Evolutionary conservation across 2,888 invertebrate genomes (phyloP), one percentile per base, ranked within the genome.

Genomic region (Artemia sinica): DNA sequence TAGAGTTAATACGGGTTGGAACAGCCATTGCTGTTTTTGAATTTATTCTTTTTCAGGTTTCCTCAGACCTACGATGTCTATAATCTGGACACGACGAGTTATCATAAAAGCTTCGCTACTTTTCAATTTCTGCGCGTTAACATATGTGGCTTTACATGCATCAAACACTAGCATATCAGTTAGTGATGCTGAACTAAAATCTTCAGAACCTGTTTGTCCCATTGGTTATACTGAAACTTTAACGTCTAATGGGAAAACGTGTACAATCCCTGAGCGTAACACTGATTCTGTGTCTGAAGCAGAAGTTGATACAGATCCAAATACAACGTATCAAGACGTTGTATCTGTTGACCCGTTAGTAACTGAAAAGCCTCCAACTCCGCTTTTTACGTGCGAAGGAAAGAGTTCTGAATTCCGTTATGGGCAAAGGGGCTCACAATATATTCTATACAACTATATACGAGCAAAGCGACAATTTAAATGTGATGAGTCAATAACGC

Each of bases 391-490:
- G 8, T 71, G 71, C 48, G 58, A 50, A 8, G 69, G 71, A 63
- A 65, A 68, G 13, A 68, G 71, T 13, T 48, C 66, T 4, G 49
- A 14, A 14, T 70, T 70, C 58, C 67, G 68, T 50, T 85, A 84
- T 65, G 79, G 84, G 69, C 88, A 88, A 75, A 84, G 87, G 2
- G 88, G 88, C 28, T 87, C 87, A 75, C 91, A 86, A 77, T 91
- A 91, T 91, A 90, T 91, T 74, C 80, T 92, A 71, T 87, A 89
- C 79, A 91, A 92, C 80, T 91, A 87, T 76, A 84, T 91, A 73
- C 83, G 84, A 63, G 88, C 89, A 70, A 65, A 72, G 69, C 68
- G 71, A 66, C 41, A 72, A 65, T 73, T 87, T 67, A 82, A 81
- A 75, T 91, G 91, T 79, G 87, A 89, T 79, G 89, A 91, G 78